A percentile compares a stretch with the other conserved stretches of the same genome.
Conservation (phyloP, 2,113 vertebrate genomes). For the Hemiscyllium ocellatum region DNA sequence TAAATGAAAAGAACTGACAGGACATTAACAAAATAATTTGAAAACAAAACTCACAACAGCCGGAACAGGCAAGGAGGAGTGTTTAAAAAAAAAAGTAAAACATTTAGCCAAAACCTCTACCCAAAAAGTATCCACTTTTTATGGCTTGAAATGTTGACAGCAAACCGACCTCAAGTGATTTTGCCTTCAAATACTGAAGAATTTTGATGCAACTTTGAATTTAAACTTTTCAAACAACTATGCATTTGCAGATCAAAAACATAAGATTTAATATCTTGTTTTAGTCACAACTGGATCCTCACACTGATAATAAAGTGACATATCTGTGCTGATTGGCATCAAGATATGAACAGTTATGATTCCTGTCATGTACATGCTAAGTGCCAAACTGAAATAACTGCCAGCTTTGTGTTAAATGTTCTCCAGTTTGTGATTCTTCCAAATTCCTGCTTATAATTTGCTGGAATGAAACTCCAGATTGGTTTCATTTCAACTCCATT, state of each 20-base stretch:
- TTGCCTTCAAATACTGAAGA: neutral
- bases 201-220: neutral
- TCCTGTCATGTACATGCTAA: neutral
- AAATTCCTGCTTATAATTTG: neutral
- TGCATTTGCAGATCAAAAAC: neutral
- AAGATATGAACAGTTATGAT: neutral
- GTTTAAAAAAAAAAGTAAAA: neutral
- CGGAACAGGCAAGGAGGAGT: neutral
- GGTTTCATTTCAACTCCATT: constrained; percentile 4
- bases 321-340: neutral
- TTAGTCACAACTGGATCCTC: neutral
- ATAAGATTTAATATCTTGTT: neutral
- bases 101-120: neutral
- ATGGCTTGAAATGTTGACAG: neutral
- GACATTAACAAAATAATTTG: neutral
- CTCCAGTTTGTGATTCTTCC: neutral
- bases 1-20: neutral
- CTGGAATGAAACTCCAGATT: neutral
- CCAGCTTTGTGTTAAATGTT: neutral
- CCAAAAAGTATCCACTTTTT: neutral
- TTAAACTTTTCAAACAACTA: neutral
- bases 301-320: neutral
- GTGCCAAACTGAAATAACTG: neutral
- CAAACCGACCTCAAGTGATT: neutral
- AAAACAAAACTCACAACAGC: neutral